These are phyloP conservation scores for Drosophila nikananu DNA, from an alignment of 1,140 invertebrate species.

Conservation along the genomic window DNA sequence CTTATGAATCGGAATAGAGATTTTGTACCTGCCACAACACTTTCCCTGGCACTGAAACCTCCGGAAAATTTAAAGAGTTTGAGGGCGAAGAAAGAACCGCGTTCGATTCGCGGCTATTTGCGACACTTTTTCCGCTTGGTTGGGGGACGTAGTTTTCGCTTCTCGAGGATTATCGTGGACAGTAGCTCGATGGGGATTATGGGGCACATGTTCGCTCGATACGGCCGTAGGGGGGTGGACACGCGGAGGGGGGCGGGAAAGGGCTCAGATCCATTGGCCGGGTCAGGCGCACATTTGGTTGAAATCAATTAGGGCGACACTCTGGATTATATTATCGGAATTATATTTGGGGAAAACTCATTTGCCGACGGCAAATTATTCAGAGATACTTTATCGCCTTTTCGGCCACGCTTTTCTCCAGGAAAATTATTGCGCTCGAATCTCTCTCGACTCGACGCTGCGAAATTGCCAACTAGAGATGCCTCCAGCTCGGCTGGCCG, in stretches of 20 bases:
- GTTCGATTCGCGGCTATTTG: slow-evolving; percentile 55
- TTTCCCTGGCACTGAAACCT: slow-evolving; percentile 48
- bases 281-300: slow-evolving; percentile 43
- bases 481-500: slow-evolving; percentile 40
- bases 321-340: slow-evolving; percentile 3
- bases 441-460: slow-evolving; percentile 60
- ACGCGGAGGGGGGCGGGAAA: slow-evolving; percentile 36
- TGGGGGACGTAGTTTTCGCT: slow-evolving; percentile 73
- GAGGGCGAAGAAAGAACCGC: slow-evolving; percentile 2
- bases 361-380: slow-evolving; percentile 50
- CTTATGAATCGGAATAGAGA: background rate
- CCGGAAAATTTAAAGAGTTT: slow-evolving; percentile 20
- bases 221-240: slow-evolving; percentile 29
- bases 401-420: slow-evolving; percentile 33
- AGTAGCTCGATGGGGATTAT: slow-evolving; percentile 71
- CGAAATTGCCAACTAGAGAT: slow-evolving; percentile 58
- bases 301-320: slow-evolving; percentile 23
- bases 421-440: slow-evolving; percentile 44
- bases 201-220: slow-evolving; percentile 77
- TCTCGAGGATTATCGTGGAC: slow-evolving; percentile 77
- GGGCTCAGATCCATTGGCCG: slow-evolving; percentile 48
- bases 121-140: slow-evolving; percentile 81
- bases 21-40: slow-evolving; percentile 31
- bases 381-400: slow-evolving; percentile 29
- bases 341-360: slow-evolving; percentile 7